Base-by-base conservation (phyloP, 2,797 vertebrate species). In the Spizella passerina region DNA sequence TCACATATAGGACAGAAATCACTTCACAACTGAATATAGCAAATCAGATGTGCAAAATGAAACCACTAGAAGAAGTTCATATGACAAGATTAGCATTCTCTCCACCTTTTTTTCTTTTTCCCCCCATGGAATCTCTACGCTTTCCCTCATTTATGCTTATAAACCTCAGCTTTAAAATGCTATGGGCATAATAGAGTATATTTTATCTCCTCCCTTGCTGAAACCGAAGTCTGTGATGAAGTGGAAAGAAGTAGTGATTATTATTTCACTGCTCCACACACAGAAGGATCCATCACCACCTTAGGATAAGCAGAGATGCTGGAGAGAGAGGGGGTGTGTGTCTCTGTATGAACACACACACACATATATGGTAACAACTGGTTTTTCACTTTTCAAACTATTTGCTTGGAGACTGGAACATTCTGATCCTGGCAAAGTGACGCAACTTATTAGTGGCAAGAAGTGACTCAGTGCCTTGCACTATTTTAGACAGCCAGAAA, bases 341-440 rank as follows among this genome's bases (percentile, higher is more conserved):
- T 11, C 3, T 10, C 14, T 29, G 10, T 11, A 46, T 10, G 24
- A 3, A 4, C 27, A 76, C 2, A 7, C 4, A 6, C 55, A 85
- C 69, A 55, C 80, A 73, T 71, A 87, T 64, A 96, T 61, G 72
- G 87, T 49, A 84, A 81, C 55, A 64, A 94, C 64, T 60, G 78
- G 4, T 38, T 96, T 93, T 95, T 93, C 69, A 49, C 78, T 93
- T 86, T 84, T 91, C 86, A 78, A 94, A 73, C 79, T 90, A 93
- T 92, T 92, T 96, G 73, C 78, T 91, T 66, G 78, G 66, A 88
- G 92, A 75, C 87, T 95, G 91, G 94, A 96, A 96, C 96, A 94
- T 95, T 92, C 77, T 88, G 93, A 94, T 95, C 94, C 91, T 94
- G 87, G 82, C 47, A 79, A 95, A 96, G 46, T 81, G 89, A 96